phyloP scores from a whole-genome alignment of 2,888 invertebrate genomes.

The Bellardia bayeri region DNA sequence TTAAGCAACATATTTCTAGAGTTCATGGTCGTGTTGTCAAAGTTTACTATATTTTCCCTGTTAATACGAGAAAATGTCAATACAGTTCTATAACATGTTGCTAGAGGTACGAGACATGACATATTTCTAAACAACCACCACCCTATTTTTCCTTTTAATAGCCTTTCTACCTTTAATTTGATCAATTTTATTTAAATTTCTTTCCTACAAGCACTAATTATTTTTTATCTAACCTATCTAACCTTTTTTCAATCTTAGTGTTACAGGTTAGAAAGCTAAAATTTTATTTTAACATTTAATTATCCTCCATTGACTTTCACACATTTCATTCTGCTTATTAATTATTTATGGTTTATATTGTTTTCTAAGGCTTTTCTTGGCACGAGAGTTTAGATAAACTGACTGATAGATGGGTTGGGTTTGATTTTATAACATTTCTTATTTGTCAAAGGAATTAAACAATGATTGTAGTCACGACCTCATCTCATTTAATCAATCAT shows the following conservation, averaged over 20 bases:
- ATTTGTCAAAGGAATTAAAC: neutral
- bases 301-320: neutral
- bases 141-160: neutral
- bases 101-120: too few relatives aligned
- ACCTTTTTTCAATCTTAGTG: too few relatives aligned
- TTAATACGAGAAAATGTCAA: too few relatives aligned
- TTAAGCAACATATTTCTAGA: too few relatives aligned
- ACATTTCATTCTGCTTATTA: neutral
- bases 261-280: too few relatives aligned
- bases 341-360: neutral
- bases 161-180: neutral
- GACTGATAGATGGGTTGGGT: neutral
- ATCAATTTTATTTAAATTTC: neutral
- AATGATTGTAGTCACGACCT: constrained; percentile 17
- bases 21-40: too few relatives aligned
- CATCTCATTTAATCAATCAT: constrained; percentile 32
- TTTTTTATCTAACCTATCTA: neutral
- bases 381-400: neutral
- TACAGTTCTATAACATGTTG: too few relatives aligned
- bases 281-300: neutral
- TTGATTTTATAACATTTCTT: neutral
- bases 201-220: neutral
- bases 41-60: too few relatives aligned
- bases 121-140: neutral
- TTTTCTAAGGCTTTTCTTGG: neutral